Evolutionary conservation across 2,113 vertebrate genomes (phyloP), one percentile per base, ranked within the genome.

Genomic region (Xyrauchen texanus): DNA sequence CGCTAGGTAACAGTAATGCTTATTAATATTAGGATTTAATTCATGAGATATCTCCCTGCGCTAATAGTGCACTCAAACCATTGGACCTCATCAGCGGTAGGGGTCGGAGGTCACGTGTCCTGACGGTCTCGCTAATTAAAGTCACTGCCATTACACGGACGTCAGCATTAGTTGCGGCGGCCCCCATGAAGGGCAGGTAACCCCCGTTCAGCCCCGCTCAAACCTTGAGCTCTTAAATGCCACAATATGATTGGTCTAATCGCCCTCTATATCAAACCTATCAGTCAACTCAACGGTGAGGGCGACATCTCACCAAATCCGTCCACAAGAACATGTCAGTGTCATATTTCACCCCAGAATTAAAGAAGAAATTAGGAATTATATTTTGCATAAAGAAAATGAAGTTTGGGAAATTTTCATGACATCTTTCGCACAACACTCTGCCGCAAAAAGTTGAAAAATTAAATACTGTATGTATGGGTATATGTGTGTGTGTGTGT

Each of bases 1-100:
- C 65, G 64, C 82, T 81, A 78, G 79, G 52, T 83, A 79, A 88
- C 87, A 82, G 84, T 88, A 85, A 91, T 88, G 86, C 87, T 92
- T 92, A 90, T 91, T 92, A 92, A 92, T 90, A 93, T 92, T 90
- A 88, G 91, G 85, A 89, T 92, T 92, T 92, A 92, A 92, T 93
- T 92, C 90, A 90, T 91, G 85, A 83, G 88, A 90, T 89, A 92
- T 91, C 85, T 78, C 88, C 81, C 88, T 9, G 21, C 84, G 44
- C 85, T 93, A 91, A 93, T 92, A 87, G 88, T 78, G 83, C 87
- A 85, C 68, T 81, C 83, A 83, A 82, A 91, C 92, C 92, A 93
- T 92, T 92, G 91, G 91, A 91, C 89, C 92, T 91, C 92, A 94
- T 94, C 93, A 92, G 89, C 85, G 84, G 12, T 82, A 13, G 70